Conservation (phyloP, 2,888 invertebrate genomes). For the Sphaerophoria taeniata region DNA sequence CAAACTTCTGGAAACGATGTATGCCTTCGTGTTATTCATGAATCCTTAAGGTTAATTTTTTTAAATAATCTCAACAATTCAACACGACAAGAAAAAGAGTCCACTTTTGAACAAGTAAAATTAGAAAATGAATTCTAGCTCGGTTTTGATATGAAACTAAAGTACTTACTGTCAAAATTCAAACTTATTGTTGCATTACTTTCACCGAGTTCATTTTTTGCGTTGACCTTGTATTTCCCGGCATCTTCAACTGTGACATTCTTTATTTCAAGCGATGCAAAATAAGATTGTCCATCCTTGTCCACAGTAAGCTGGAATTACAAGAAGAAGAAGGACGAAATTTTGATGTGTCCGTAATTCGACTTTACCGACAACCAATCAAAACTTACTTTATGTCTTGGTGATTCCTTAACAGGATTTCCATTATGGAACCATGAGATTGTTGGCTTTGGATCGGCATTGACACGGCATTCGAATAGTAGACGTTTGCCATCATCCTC, state of each 20-base stretch:
- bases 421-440: conserved; percentile 96
- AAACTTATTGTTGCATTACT: conserved; percentile 98
- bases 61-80: conserved; percentile 22
- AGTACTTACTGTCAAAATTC: conserved; percentile 98
- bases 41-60: neutral
- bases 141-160: neutral
- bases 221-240: conserved; percentile 98
- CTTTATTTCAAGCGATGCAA: conserved; percentile 95
- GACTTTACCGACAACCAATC: too few relatives aligned
- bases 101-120: neutral
- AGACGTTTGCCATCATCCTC: conserved; percentile 97
- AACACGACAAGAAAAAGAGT: conserved; percentile 15
- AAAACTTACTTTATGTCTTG: conserved; percentile 91
- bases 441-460: conserved; percentile 95
- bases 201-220: conserved; percentile 98
- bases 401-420: conserved; percentile 89
- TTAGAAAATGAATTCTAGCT: neutral
- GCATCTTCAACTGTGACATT: conserved; percentile 98
- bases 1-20: neutral
- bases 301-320: conserved; percentile 89
- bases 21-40: neutral
- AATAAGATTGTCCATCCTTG: conserved; percentile 96
- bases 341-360: neutral
- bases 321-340: conserved; percentile 53
- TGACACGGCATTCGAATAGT: conserved; percentile 96